Percentiles rank a stretch among this genome's conserved stretches.
Conservation (phyloP, 2,113 vertebrate species). For the Sterrhoptilus dennistouni region DNA sequence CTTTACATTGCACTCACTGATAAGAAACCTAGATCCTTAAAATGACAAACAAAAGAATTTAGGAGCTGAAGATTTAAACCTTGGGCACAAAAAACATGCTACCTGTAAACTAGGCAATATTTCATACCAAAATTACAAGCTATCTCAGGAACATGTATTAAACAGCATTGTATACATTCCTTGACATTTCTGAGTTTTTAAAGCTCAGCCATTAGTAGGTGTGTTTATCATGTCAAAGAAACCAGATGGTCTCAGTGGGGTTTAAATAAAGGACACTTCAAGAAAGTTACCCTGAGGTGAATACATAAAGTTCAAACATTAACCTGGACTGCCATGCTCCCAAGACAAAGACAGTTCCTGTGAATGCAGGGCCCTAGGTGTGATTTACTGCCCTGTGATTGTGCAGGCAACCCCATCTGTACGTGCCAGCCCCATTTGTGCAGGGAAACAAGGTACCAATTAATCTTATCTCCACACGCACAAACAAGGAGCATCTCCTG, state of each 20-base stretch:
- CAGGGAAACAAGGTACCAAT: neutral
- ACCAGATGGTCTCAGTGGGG: slow-evolving; percentile 13
- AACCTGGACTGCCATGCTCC: neutral
- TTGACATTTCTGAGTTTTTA: neutral
- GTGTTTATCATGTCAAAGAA: slow-evolving; percentile 56
- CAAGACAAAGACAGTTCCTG: neutral
- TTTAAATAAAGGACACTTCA: slow-evolving; percentile 34
- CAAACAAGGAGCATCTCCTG: neutral
- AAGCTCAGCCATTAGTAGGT: slow-evolving; percentile 11
- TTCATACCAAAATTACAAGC: neutral
- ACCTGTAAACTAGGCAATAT: neutral
- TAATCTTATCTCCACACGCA: neutral
- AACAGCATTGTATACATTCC: neutral
- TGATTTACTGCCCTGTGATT: neutral
- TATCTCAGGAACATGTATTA: neutral
- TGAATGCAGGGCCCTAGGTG: neutral
- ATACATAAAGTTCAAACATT: neutral
- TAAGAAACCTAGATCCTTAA: neutral
- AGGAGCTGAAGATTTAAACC: neutral
- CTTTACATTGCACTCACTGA: neutral
- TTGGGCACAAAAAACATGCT: neutral
- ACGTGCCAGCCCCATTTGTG: neutral
- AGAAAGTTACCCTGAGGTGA: neutral
- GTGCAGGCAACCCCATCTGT: neutral
- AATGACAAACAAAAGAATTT: neutral